These are phyloP conservation scores for Erebia aethiops DNA, from an alignment of 2,888 invertebrate species.

Conservation along the genomic window DNA sequence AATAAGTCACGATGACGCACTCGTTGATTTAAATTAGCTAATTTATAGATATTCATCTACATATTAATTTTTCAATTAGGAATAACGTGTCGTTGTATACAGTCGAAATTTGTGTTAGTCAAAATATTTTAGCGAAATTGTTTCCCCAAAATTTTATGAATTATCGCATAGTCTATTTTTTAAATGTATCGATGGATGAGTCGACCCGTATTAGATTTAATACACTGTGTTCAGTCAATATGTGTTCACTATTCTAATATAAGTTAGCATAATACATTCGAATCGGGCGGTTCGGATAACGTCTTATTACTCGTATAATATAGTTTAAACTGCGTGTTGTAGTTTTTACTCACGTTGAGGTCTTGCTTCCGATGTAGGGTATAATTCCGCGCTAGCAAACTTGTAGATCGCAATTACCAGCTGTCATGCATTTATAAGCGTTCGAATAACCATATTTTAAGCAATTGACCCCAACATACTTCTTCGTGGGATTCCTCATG, in stretches of 20 bases:
- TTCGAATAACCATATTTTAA: constrained; percentile 24
- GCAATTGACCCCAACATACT: constrained; percentile 20
- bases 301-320: constrained; percentile 32
- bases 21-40: constrained; percentile 55
- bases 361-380: constrained; percentile 33
- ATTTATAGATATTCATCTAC: constrained; percentile 63
- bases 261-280: constrained; percentile 47
- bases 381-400: constrained; percentile 25
- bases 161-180: constrained; percentile 52
- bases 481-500: constrained; percentile 23
- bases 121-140: constrained; percentile 73
- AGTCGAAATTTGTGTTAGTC: constrained; percentile 66
- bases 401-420: constrained; percentile 30
- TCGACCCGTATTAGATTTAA: constrained; percentile 53
- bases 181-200: constrained; percentile 44
- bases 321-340: constrained; percentile 38
- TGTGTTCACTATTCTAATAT: constrained; percentile 70
- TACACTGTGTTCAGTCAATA: constrained; percentile 71
- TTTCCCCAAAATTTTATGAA: constrained; percentile 56
- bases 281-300: constrained; percentile 38
- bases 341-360: constrained; percentile 34
- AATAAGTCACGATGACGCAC: constrained; percentile 40
- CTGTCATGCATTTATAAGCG: constrained; percentile 16
- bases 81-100: constrained; percentile 57
- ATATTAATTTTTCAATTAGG: constrained; percentile 56